These are phyloP conservation scores for Sardinella longiceps DNA, from an alignment of 2,797 vertebrate genomes.

Conservation along the genomic window DNA sequence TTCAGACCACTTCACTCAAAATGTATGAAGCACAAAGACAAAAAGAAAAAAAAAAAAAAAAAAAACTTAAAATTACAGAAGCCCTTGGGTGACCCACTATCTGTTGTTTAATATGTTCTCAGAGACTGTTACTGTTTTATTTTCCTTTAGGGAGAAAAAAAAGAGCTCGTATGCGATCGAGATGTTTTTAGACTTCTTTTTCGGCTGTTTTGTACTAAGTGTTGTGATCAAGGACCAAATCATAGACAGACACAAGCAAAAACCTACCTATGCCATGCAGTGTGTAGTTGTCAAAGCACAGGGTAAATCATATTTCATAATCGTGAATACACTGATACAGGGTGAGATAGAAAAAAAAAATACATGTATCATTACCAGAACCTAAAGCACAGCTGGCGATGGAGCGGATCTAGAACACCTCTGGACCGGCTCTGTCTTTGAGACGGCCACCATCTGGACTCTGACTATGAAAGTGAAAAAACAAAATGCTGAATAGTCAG, in stretches of 20 bases:
- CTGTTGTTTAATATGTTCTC: constrained; percentile 72
- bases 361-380: neutral
- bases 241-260: constrained; percentile 79
- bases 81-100: constrained; percentile 71
- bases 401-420: neutral
- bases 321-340: constrained; percentile 59
- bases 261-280: constrained; percentile 71
- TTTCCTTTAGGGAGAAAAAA: constrained; percentile 69
- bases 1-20: constrained; percentile 18
- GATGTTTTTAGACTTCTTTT: constrained; percentile 81
- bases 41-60: constrained; percentile 58
- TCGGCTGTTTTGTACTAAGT: constrained; percentile 83
- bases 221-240: constrained; percentile 82
- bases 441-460: constrained; percentile 23
- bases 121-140: constrained; percentile 79
- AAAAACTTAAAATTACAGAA: constrained; percentile 65
- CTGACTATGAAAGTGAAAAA: constrained; percentile 63
- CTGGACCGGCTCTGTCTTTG: neutral
- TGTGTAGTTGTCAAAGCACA: constrained; percentile 77
- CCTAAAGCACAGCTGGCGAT: neutral
- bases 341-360: constrained; percentile 51
- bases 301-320: constrained; percentile 64
- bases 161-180: constrained; percentile 76
- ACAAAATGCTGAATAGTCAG: constrained; percentile 71
- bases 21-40: constrained; percentile 71